Evolutionary conservation across 2,888 invertebrate species (phyloP), one percentile per base, ranked within the genome.

Genomic region (Dexiosoma caninum): DNA sequence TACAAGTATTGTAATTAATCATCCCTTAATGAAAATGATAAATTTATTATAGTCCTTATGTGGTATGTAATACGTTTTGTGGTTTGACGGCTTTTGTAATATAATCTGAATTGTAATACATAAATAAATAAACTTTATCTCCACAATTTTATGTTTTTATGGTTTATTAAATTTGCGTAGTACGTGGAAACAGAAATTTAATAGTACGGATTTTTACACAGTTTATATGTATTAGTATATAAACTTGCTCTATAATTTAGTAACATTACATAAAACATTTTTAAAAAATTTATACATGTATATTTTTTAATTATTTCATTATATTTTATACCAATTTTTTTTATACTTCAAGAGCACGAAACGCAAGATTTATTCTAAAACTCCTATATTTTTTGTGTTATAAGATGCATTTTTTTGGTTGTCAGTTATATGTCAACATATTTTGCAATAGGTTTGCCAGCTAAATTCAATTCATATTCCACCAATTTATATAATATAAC

Each of bases 351-450:
- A 55, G 10, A 35, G 32, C 32, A 46, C 44, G 30, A 44, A 37
- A 55, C 9, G 19, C 12, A 21, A 44, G 32, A 32, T 57, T 53
- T 60, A 16, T 51, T 16, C 4, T 44, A 67, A 53, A 64, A 7
- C 46, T 57, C 30, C 16, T 32, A 66, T 51, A 8, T 40, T 51
- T 40, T 66, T 51, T 21, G n/a, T n/a, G n/a, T n/a, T n/a, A n/a
- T n/a, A n/a, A n/a, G n/a, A n/a, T n/a, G n/a, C 27, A 27, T 27
- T 27, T 57, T 57, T 59, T 23, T 30, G 5, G 21, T 40, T 67
- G 67, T 67, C 51, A 67, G 40, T 40, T 42, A 32, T 32, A 40
- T 16, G 66, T 55, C 74, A 75, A 57, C 49, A 30, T 16, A n/a
- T 23, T 16, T 59, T n/a, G 19, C 10, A 5, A 60, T 67, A 30